These are phyloP conservation scores for Drosophila orosa DNA, from an alignment of 1,140 invertebrate species.

Conservation along the genomic window DNA sequence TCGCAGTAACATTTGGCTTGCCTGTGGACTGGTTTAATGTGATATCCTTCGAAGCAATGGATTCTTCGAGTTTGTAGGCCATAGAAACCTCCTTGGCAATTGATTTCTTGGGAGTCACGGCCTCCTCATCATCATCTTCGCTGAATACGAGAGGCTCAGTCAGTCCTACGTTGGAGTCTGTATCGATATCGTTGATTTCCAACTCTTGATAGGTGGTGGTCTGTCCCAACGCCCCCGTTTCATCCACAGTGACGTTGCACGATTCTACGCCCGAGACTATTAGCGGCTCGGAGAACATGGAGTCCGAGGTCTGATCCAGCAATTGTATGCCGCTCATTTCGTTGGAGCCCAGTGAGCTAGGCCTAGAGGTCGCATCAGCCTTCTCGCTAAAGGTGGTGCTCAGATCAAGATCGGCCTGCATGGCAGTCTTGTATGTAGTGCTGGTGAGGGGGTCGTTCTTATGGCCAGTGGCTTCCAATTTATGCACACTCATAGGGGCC, in stretches of 20 bases:
- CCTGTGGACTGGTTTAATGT: not conserved
- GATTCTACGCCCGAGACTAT: conserved; percentile 59
- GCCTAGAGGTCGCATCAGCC: not conserved
- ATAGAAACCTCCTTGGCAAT: not conserved
- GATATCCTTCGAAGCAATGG: not conserved
- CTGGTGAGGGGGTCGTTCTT: conserved; percentile 64
- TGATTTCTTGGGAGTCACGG: conserved; percentile 4
- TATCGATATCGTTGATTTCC: conserved; percentile 27
- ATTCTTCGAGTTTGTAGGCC: conserved; percentile 2
- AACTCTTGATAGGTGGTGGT: not conserved
- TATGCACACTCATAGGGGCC: conserved; percentile 29
- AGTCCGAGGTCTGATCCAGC: conserved; percentile 71
- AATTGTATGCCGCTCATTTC: conserved; percentile 76
- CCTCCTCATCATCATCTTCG: conserved; percentile 54
- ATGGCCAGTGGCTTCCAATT: not conserved
- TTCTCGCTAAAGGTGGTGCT: conserved; percentile 10
- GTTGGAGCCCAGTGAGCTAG: conserved; percentile 10
- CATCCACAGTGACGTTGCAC: conserved; percentile 52
- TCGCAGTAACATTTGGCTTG: not conserved
- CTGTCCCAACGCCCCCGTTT: conserved; percentile 29
- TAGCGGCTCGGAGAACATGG: conserved; percentile 58
- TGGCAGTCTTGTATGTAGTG: conserved; percentile 51
- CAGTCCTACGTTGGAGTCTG: conserved; percentile 53
- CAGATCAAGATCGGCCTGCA: conserved; percentile 4
- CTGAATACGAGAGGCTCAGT: conserved; percentile 58